Evolutionary conservation across 2,113 vertebrate species (phyloP).

Genomic region (Thinocorus orbignyianus): DNA sequence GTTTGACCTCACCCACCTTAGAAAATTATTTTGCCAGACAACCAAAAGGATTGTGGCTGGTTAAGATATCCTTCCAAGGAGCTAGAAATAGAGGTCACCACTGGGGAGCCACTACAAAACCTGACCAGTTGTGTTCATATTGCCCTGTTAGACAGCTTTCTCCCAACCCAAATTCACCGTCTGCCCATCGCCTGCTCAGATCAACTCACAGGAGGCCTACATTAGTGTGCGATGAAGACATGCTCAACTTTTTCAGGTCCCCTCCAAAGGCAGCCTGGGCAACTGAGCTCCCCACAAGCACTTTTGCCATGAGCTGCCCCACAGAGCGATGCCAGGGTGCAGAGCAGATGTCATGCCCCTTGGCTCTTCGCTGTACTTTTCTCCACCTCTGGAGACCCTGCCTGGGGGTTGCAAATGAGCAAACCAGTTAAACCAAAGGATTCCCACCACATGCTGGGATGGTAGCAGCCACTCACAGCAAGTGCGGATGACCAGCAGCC

Average conservation of each 20-base stretch:
- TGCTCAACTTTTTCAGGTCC: neutral
- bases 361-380: fast-evolving
- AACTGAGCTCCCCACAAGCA: neutral
- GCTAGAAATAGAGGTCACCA: neutral
- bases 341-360: fast-evolving
- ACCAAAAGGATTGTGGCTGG: neutral
- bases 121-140: neutral
- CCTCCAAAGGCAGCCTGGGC: neutral
- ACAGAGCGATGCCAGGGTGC: fast-evolving
- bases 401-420: neutral
- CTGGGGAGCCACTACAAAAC: neutral
- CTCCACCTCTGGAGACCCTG: neutral
- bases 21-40: neutral
- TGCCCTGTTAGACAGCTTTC: neutral
- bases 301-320: neutral
- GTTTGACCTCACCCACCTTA: neutral
- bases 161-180: neutral
- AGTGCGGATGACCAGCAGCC: neutral
- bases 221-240: neutral
- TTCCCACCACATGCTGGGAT: neutral
- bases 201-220: neutral
- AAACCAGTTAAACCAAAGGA: neutral
- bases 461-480: fast-evolving
- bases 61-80: neutral
- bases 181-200: fast-evolving